Evolutionary conservation across 2,797 vertebrate genomes (phyloP).

Genomic region (Melanotaenia nigrans): DNA sequence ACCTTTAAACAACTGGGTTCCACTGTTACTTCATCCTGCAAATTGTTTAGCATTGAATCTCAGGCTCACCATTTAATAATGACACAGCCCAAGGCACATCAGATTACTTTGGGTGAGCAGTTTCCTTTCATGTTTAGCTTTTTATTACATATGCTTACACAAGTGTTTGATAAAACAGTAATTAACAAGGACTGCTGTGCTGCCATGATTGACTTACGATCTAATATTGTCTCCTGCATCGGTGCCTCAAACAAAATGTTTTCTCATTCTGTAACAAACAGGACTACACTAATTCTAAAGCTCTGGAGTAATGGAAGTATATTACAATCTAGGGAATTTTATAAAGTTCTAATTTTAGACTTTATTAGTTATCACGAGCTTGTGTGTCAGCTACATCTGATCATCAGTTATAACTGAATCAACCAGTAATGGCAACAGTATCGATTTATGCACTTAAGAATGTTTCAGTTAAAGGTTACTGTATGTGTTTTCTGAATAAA

Average conservation of each 20-base stretch:
- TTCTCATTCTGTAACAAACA: conserved; percentile 40
- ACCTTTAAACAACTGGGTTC: conserved; percentile 22
- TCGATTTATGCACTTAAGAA: background rate
- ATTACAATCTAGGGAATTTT: conserved; percentile 11
- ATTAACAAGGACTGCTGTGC: conserved; percentile 61
- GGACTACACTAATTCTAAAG: conserved; percentile 14
- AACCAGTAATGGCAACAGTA: background rate
- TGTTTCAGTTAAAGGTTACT: too few relatives aligned
- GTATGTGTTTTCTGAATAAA: too few relatives aligned
- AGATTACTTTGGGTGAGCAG: conserved; percentile 33
- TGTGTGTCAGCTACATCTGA: too few relatives aligned
- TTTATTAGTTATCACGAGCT: background rate
- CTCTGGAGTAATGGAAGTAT: conserved; percentile 23
- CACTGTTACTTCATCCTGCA: conserved; percentile 15
- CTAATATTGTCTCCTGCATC: conserved; percentile 51
- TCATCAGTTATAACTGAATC: too few relatives aligned
- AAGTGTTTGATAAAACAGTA: conserved; percentile 46
- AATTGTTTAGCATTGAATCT: conserved; percentile 42
- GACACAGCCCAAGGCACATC: conserved; percentile 30
- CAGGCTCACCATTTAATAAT: conserved; percentile 21
- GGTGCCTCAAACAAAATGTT: conserved; percentile 23
- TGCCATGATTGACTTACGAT: conserved; percentile 63
- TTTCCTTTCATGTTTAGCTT: conserved; percentile 52
- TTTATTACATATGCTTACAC: conserved; percentile 38
- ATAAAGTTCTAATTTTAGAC: background rate